Percentiles rank a stretch among this genome's conserved stretches.
These are phyloP conservation scores for Thaumatotibia leucotreta DNA, from an alignment of 1,140 invertebrate genomes.

Conservation along the genomic window DNA sequence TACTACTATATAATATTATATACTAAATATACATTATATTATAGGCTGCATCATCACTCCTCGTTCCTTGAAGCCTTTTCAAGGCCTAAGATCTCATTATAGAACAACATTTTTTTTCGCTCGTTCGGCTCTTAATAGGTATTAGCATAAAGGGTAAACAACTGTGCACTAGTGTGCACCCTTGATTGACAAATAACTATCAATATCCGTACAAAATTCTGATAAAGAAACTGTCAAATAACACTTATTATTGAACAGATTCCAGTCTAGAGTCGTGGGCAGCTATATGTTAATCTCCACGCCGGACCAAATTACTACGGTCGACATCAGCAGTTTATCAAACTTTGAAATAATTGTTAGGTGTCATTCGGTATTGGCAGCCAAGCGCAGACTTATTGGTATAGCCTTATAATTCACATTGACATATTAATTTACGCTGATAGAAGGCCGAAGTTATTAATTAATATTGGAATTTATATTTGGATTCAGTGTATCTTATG, in stretches of 20 bases:
- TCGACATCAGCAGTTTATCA: neutral
- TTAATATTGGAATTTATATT: neutral
- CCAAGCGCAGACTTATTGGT: neutral
- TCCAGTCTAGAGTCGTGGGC: neutral
- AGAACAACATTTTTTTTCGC: too few relatives aligned
- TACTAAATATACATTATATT: too few relatives aligned
- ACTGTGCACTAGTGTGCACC: too few relatives aligned
- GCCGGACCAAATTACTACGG: neutral
- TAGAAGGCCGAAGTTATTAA: neutral
- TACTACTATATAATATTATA: too few relatives aligned
- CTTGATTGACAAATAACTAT: too few relatives aligned
- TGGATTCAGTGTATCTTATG: too few relatives aligned
- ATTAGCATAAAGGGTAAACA: too few relatives aligned
- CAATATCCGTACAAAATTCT: too few relatives aligned
- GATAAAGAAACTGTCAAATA: neutral
- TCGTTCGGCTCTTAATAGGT: too few relatives aligned
- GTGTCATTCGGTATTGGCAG: neutral
- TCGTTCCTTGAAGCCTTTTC: too few relatives aligned
- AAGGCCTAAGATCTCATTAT: too few relatives aligned
- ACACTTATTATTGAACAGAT: slow-evolving; percentile 1
- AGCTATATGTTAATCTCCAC: neutral
- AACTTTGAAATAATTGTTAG: neutral
- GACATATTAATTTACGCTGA: neutral
- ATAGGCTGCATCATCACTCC: too few relatives aligned
- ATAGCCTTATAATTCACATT: neutral